Evolutionary conservation across 2,797 vertebrate genomes (phyloP).

Genomic region (Hoplostethus atlanticus): DNA sequence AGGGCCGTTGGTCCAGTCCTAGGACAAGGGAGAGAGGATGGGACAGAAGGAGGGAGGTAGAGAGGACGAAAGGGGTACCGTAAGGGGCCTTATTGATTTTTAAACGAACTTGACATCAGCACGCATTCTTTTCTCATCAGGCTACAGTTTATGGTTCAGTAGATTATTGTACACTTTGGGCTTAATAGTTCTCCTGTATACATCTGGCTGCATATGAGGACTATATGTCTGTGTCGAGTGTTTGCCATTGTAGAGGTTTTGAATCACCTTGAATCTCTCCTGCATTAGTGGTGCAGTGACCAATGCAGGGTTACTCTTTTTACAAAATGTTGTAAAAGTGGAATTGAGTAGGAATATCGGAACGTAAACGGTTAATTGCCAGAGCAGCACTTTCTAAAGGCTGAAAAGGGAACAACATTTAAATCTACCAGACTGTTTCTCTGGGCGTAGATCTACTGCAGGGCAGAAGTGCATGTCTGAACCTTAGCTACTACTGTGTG

Average conservation of each 20-base stretch:
- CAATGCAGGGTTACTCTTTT: no score
- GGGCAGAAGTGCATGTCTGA: not conserved
- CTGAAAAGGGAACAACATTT: no score
- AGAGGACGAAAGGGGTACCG: conserved; percentile 10
- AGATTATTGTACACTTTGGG: conserved; percentile 4
- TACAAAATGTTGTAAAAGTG: no score
- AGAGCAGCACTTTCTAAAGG: no score
- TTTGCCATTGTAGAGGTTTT: no score
- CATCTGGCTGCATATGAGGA: not conserved
- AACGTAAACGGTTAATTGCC: no score
- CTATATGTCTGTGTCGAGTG: no score
- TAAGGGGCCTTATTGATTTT: conserved; percentile 29
- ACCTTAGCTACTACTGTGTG: not conserved
- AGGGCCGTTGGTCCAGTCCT: conserved; percentile 14
- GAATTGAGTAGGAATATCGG: no score
- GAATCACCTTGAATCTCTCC: no score
- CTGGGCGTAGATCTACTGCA: not conserved
- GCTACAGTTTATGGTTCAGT: conserved; percentile 43
- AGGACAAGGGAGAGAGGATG: conserved; percentile 39
- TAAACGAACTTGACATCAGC: conserved; percentile 47
- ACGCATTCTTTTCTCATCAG: conserved; percentile 46
- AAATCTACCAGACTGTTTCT: not conserved
- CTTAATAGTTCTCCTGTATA: not conserved
- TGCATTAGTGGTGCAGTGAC: no score
- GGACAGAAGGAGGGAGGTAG: conserved; percentile 21